These are phyloP conservation scores for Melanargia galathea DNA, from an alignment of 2,888 invertebrate species.

Conservation along the genomic window DNA sequence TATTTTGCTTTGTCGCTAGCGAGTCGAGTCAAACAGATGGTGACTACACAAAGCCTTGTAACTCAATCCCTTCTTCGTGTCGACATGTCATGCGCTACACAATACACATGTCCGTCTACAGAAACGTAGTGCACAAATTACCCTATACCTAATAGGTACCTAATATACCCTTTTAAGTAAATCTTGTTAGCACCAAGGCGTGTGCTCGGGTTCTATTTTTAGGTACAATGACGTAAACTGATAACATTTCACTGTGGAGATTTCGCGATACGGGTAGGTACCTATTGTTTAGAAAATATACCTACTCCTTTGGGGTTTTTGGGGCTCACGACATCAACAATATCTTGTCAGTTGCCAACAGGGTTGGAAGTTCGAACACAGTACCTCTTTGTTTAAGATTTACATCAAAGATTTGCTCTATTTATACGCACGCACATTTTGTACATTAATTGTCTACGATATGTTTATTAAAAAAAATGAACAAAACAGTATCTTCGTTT, in stretches of 20 bases:
- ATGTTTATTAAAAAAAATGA: too few species aligned
- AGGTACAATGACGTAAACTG: conserved; percentile 6
- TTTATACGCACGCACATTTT: too few species aligned
- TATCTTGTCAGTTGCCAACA: too few species aligned
- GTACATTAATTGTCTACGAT: too few species aligned
- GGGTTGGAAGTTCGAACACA: too few species aligned
- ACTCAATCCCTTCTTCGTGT: conserved; percentile 8
- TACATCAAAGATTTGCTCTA: too few species aligned
- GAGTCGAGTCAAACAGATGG: conserved; percentile 7
- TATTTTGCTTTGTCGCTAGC: conserved; percentile 3
- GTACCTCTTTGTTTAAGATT: too few species aligned
- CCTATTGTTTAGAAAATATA: background rate
- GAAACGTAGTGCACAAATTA: conserved; percentile 3
- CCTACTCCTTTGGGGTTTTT: background rate
- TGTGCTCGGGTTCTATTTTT: background rate
- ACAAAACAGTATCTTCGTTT: too few species aligned
- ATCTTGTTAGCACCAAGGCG: conserved; percentile 17
- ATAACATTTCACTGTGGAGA: background rate
- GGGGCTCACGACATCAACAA: background rate
- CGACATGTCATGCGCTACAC: conserved; percentile 3
- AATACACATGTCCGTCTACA: conserved; percentile 6
- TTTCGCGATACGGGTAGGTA: background rate
- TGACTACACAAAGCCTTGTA: conserved; percentile 8
- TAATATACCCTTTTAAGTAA: conserved; percentile 21
- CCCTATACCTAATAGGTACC: too few species aligned